Conservation (phyloP, 2,113 vertebrate genomes). For the Thomomys bottae region DNA sequence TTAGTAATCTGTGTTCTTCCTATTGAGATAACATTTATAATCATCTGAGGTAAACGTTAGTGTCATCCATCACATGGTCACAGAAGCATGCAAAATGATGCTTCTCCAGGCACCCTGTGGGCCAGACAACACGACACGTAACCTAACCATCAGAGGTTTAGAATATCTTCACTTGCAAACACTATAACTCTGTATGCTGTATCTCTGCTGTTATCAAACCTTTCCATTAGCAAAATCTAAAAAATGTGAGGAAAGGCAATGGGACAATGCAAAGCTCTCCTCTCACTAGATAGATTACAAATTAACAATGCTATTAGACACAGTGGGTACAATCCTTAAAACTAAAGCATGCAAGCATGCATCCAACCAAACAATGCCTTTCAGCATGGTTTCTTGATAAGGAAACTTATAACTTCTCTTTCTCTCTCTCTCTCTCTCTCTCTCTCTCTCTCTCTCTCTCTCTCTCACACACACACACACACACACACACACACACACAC, state of each 20-base stretch:
- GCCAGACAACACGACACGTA: neutral
- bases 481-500: neutral
- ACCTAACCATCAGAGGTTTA: neutral
- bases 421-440: too few species aligned
- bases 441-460: too few species aligned
- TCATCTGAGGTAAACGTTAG: neutral
- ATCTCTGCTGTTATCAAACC: neutral
- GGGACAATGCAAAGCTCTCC: neutral
- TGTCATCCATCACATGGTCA: neutral
- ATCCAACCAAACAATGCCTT: neutral
- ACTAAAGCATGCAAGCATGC: neutral
- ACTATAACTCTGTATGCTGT: neutral
- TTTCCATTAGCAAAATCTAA: neutral
- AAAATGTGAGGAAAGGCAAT: neutral
- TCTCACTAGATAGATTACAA: neutral
- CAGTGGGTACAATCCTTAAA: neutral
- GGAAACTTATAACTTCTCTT: neutral
- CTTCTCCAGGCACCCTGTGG: neutral
- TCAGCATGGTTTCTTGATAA: neutral
- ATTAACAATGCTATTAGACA: neutral
- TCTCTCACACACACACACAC: too few species aligned
- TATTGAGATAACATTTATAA: too few species aligned
- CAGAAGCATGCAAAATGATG: neutral
- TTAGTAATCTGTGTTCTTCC: too few species aligned
- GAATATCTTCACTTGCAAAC: neutral